Conservation (phyloP, 2,113 vertebrate genomes). For the Gymnarchus niloticus region DNA sequence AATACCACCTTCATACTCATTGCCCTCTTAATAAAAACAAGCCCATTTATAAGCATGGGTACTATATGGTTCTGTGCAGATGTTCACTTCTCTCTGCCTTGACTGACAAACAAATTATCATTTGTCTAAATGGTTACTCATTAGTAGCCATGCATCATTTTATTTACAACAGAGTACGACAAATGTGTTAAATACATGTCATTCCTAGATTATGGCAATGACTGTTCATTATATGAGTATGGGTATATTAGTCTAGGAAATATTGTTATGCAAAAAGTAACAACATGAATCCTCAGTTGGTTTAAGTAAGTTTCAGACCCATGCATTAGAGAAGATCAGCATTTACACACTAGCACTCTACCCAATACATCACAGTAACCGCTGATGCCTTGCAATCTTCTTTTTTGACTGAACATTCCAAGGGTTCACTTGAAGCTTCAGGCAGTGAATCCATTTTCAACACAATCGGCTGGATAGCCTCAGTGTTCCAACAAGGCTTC, state of each 20-base stretch:
- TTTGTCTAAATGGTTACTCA: not conserved
- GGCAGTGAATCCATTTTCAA: not conserved
- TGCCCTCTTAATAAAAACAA: not conserved
- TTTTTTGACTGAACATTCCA: not conserved
- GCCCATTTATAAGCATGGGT: not conserved
- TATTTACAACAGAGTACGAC: not conserved
- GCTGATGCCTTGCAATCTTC: not conserved
- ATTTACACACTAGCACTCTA: too few species aligned
- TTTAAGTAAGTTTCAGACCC: too few species aligned
- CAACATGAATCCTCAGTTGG: too few species aligned
- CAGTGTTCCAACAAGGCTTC: not conserved
- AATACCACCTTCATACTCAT: not conserved
- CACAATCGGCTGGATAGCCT: too few species aligned
- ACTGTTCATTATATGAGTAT: too few species aligned
- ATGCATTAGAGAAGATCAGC: too few species aligned
- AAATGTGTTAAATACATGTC: not conserved
- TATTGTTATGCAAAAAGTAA: too few species aligned
- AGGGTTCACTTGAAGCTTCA: not conserved
- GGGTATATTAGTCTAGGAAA: too few species aligned
- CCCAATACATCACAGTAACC: too few species aligned
- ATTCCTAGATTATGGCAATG: not conserved
- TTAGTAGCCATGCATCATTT: not conserved
- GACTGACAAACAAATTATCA: not conserved
- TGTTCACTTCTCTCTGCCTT: not conserved
- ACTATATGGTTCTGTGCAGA: not conserved